A percentile compares a stretch with the other conserved stretches of the same genome.
These are phyloP conservation scores for Protobothrops flavoviridis DNA, from an alignment of 2,113 vertebrate genomes.

Conservation along the genomic window DNA sequence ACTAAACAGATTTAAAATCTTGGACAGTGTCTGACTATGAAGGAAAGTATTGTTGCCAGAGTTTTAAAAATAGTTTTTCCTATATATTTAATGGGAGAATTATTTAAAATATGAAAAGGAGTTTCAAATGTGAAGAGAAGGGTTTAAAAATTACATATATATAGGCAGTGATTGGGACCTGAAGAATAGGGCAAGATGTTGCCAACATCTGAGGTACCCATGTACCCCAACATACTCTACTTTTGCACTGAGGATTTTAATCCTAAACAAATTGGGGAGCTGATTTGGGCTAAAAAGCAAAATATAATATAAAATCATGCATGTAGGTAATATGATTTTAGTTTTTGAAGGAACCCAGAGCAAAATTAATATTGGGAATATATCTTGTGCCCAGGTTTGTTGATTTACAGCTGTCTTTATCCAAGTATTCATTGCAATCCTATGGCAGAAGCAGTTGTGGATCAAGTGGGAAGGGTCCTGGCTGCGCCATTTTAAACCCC, in stretches of 20 bases:
- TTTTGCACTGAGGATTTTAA: background rate
- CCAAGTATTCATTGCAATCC: background rate
- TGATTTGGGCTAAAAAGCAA: conserved; percentile 9
- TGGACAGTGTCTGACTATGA: background rate
- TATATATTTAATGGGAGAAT: background rate
- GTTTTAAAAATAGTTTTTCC: background rate
- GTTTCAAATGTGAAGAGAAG: background rate
- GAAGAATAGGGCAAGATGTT: background rate
- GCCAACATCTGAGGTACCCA: background rate
- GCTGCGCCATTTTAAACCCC: background rate
- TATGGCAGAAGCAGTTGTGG: background rate
- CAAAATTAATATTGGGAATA: background rate
- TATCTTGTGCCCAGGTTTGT: background rate
- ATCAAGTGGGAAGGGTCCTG: background rate
- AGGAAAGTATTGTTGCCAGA: background rate
- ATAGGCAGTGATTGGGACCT: no score
- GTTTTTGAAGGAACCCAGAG: background rate
- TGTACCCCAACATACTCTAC: background rate
- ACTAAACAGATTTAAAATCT: background rate
- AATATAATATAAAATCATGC: background rate
- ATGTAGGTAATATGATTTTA: background rate
- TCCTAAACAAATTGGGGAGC: background rate
- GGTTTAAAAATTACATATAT: background rate
- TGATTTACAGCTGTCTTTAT: background rate
- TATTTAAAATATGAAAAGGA: background rate